Base-by-base conservation (phyloP, 2,888 invertebrate genomes). In the Acleris sparsana region DNA sequence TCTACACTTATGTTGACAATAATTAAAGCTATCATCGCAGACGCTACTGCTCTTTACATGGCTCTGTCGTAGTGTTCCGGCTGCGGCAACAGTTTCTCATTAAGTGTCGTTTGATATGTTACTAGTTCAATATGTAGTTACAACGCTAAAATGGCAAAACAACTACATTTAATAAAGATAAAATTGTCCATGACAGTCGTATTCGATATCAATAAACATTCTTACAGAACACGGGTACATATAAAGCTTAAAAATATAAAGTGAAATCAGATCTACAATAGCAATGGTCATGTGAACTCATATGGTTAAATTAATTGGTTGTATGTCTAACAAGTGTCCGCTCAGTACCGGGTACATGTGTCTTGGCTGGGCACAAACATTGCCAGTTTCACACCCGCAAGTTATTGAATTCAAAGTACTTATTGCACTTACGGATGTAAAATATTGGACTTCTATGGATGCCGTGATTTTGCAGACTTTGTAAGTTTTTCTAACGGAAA, bases 401-500 rank as follows among this genome's bases (percentile, higher is more conserved):
- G 39, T 29, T 20, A 20, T 55, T 49, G 25, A 9, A 17, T 43
- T 51, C 18, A 53, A 1, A 49, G 17, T 33, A 56, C 29, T 46
- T 43, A 43, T n/a, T 56, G 13, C 20, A 44, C 55, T 65, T 51
- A 55, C 51, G 56, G 55, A 29, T 65, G 65, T 55, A 65, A 65
- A 65, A 65, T 44, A 44, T 61, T 60, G 55, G 43, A 52, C 58
- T 44, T 17, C n/a, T 51, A 17, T 33, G 51, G 55, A 43, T 56
- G 65, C 65, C 65, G 75, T 75, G 75, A 83, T 81, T 59, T 85
- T 82, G 80, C 80, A 90, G 91, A 91, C 85, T 92, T 85, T 82
- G 80, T 79, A 86, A 90, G 92, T 92, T 91, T 92, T 92, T 92
- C 89, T 76, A 74, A 76, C 69, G 88, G 92, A 92, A 92, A 91